A percentile compares a stretch with the other conserved stretches of the same genome.
These are phyloP conservation scores for Dendropsophus ebraccatus DNA, from an alignment of 2,113 vertebrate genomes.

Conservation along the genomic window DNA sequence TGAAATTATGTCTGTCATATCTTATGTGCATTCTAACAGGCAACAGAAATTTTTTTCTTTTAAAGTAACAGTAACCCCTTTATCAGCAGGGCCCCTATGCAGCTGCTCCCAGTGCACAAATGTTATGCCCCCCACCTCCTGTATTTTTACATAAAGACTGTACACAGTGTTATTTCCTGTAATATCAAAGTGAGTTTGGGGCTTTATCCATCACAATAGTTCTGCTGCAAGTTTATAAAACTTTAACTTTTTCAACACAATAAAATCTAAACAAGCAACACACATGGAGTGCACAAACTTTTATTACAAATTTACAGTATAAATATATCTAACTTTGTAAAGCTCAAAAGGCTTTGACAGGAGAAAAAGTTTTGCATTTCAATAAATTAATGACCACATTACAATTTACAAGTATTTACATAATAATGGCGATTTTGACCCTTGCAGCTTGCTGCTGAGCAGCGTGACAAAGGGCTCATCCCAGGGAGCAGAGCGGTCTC, in stretches of 20 bases:
- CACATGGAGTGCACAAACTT: background rate
- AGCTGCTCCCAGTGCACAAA: background rate
- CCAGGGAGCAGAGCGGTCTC: background rate
- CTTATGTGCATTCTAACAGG: background rate
- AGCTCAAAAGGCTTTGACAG: background rate
- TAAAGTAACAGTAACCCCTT: background rate
- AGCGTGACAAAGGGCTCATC: background rate
- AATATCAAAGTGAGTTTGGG: background rate
- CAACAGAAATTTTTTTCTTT: background rate
- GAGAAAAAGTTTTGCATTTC: conserved; percentile 10
- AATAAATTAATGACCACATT: conserved; percentile 41
- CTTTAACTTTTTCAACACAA: background rate
- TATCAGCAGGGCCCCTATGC: background rate
- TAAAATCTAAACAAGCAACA: background rate
- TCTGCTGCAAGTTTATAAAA: background rate
- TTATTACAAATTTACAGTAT: conserved; percentile 49
- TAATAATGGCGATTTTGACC: background rate
- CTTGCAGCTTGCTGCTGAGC: background rate
- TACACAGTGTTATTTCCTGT: background rate
- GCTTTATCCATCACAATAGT: background rate
- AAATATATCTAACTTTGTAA: conserved; percentile 41
- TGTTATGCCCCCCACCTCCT: background rate
- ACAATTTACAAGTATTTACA: conserved; percentile 51
- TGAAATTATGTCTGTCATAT: no score
- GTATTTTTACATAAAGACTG: background rate